Conservation (phyloP, 2,888 invertebrate genomes). For the Platycheirus rosarum region DNA sequence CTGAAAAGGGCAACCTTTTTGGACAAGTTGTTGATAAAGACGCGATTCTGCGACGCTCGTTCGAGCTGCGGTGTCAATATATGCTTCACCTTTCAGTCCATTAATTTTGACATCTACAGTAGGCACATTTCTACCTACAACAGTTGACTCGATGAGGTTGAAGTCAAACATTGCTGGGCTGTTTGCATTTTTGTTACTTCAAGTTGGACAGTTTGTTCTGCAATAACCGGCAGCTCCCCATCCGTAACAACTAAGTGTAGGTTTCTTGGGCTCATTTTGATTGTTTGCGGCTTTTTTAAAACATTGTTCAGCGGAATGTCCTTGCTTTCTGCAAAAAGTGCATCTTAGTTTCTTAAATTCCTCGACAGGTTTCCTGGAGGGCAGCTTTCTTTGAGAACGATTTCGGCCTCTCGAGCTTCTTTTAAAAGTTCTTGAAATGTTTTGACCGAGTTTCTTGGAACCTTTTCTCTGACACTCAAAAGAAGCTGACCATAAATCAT, state of each 20-base stretch:
- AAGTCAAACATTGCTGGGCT: slow-evolving; percentile 31
- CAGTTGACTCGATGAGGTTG: slow-evolving; percentile 10
- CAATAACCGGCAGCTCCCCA: slow-evolving; percentile 35
- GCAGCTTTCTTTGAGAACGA: background rate
- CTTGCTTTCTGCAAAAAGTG: slow-evolving; percentile 10
- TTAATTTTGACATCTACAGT: slow-evolving; percentile 22
- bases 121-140: slow-evolving; percentile 17
- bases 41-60: slow-evolving; percentile 4
- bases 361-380: background rate
- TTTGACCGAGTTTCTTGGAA: background rate
- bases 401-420: background rate
- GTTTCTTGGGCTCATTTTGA: background rate
- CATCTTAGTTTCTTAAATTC: background rate
- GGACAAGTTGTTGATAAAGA: background rate
- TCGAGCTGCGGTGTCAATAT: slow-evolving; percentile 2
- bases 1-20: slow-evolving; percentile 5
- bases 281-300: background rate
- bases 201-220: slow-evolving; percentile 31
- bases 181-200: slow-evolving; percentile 37
- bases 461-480: background rate
- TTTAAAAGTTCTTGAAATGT: background rate
- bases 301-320: background rate
- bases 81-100: slow-evolving; percentile 8
- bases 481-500: slow-evolving; percentile 18
- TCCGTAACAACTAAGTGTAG: slow-evolving; percentile 9